A percentile compares a stretch with the other conserved stretches of the same genome.
Evolutionary conservation across 2,113 vertebrate genomes (phyloP).

Genomic region (Ceyx margarethae): DNA sequence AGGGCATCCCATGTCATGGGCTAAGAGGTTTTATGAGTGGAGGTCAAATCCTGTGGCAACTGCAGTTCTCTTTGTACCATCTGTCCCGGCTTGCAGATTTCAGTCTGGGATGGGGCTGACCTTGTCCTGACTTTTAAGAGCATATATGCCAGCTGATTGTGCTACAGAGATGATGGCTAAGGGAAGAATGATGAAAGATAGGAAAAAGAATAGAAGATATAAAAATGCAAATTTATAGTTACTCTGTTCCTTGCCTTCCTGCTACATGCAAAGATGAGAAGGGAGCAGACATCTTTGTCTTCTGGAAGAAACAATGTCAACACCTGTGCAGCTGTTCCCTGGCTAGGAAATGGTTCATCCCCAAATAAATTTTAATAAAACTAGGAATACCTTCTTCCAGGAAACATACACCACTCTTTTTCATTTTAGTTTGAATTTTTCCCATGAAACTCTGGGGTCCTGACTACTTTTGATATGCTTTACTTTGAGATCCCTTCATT

Average conservation of each 20-base stretch:
- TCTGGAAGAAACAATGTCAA: not conserved
- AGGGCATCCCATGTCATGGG: not conserved
- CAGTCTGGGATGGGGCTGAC: not conserved
- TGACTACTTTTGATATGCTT: not conserved
- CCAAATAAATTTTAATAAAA: not conserved
- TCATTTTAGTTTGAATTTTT: not conserved
- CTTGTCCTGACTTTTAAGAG: not conserved
- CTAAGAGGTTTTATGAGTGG: not conserved
- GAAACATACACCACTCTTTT: not conserved
- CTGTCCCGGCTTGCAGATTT: not conserved
- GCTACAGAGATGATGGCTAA: not conserved
- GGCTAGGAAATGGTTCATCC: not conserved
- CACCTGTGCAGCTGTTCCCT: not conserved
- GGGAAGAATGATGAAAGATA: not conserved
- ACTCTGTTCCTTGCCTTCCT: not conserved
- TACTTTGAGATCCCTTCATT: not conserved
- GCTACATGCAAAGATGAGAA: not conserved
- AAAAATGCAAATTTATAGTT: not conserved
- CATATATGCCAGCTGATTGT: not conserved
- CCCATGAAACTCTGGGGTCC: not conserved
- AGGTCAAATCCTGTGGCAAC: not conserved
- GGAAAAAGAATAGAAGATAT: not conserved
- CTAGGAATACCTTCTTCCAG: not conserved
- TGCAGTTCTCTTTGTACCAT: not conserved
- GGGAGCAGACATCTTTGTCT: not conserved